Conservation (phyloP, 1,140 invertebrate genomes). For the Orussus abietinus region DNA sequence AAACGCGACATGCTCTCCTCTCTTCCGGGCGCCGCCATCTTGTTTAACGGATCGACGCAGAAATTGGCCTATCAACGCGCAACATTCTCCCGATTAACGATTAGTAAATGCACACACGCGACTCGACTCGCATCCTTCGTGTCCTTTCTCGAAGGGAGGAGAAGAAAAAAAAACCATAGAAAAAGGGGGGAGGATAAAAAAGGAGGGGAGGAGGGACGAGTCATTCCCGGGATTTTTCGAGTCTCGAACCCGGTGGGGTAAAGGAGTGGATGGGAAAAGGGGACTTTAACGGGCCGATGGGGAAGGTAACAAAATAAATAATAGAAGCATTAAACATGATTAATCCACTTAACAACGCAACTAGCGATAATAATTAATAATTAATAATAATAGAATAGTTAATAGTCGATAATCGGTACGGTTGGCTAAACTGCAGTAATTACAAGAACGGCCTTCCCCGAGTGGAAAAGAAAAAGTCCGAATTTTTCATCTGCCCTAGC, state of each 20-base stretch:
- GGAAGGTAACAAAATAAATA: conserved; percentile 54
- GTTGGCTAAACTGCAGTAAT: no score
- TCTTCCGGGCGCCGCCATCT: no score
- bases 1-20: no score
- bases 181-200: conserved; percentile 9
- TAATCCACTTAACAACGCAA: conserved; percentile 53
- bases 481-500: no score
- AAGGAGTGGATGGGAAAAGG: conserved; percentile 17
- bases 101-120: conserved; percentile 4
- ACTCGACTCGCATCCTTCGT: not conserved
- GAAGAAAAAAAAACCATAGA: conserved; percentile 11
- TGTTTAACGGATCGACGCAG: no score
- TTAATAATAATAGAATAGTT: conserved; percentile 40
- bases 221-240: no score
- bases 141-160: not conserved
- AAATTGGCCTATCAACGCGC: no score
- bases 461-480: no score
- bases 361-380: conserved; percentile 42
- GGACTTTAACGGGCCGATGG: conserved; percentile 29
- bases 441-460: no score
- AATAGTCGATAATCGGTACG: conserved; percentile 42
- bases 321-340: conserved; percentile 55
- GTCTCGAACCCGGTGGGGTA: no score
- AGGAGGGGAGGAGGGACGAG: conserved; percentile 5
- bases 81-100: no score